Percentiles rank a stretch among this genome's conserved stretches.
phyloP scores from a whole-genome alignment of 2,888 invertebrate genomes.

The Synanthedon myopaeformis region DNA sequence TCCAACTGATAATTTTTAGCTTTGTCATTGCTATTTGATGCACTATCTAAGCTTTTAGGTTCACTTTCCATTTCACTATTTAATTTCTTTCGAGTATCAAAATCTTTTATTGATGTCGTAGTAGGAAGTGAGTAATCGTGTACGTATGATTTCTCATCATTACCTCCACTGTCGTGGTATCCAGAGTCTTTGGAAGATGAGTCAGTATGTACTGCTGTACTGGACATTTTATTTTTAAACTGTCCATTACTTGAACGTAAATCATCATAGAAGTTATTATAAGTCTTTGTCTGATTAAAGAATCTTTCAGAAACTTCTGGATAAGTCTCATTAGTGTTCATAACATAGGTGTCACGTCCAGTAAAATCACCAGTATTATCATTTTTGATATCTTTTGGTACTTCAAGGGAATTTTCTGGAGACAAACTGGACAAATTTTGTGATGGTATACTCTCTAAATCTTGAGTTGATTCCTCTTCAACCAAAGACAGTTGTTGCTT shows the following conservation, averaged over 20 bases:
- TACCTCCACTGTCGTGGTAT: constrained; percentile 46
- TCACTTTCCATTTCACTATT: constrained; percentile 22
- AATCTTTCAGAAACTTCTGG: constrained; percentile 20
- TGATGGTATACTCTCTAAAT: constrained; percentile 52
- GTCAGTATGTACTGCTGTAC: constrained; percentile 43
- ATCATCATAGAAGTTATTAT: constrained; percentile 50
- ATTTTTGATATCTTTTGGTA: constrained; percentile 16
- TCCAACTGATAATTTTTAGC: constrained; percentile 28
- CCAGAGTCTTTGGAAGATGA: constrained; percentile 61
- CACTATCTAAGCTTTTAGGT: constrained; percentile 50
- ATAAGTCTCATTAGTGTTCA: constrained; percentile 19
- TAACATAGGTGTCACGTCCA: constrained; percentile 16
- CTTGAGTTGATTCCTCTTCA: constrained; percentile 64
- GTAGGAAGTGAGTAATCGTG: constrained; percentile 45
- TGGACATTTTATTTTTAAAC: constrained; percentile 37
- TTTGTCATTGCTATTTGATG: constrained; percentile 36
- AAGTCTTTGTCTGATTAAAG: constrained; percentile 37
- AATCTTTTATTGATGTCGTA: constrained; percentile 30
- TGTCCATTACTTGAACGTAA: constrained; percentile 28
- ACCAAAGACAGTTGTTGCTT: constrained; percentile 61
- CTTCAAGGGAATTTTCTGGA: constrained; percentile 36
- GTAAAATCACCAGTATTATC: constrained; percentile 13
- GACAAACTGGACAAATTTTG: constrained; percentile 42
- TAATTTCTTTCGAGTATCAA: constrained; percentile 23
- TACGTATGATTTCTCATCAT: constrained; percentile 38